Conservation (phyloP, 92 coral and sea anemone species). For the Epizoanthus stellaris region DNA sequence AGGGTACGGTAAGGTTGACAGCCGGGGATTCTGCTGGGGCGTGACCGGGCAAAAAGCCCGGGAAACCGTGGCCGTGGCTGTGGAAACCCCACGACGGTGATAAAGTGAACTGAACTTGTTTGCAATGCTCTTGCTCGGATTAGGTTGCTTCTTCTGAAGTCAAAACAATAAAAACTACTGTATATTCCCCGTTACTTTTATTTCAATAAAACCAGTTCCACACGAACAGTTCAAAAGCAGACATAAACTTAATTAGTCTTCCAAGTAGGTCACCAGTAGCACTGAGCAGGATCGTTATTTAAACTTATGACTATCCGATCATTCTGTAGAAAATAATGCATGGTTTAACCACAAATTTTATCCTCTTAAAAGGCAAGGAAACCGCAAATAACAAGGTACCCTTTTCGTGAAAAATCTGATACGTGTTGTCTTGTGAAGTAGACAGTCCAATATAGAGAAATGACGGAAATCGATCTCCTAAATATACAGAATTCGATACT, state of each 20-base stretch:
- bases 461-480: too few species aligned
- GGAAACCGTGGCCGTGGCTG: conserved; percentile 81
- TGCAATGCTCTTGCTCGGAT: background rate
- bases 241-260: conserved; percentile 23
- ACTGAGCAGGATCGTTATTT: conserved; percentile 20
- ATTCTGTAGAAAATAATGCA: conserved; percentile 43
- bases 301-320: conserved; percentile 51
- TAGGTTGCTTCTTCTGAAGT: background rate
- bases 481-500: too few species aligned
- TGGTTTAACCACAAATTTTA: conserved; percentile 53
- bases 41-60: conserved; percentile 81
- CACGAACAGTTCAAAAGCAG: conserved; percentile 8
- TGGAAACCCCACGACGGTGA: conserved; percentile 92
- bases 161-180: background rate
- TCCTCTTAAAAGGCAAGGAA: conserved; percentile 48
- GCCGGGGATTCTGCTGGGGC: conserved; percentile 80
- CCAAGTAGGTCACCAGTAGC: background rate
- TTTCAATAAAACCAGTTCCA: background rate
- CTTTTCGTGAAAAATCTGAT: conserved; percentile 47
- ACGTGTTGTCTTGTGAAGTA: conserved; percentile 17
- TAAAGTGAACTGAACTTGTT: conserved; percentile 25
- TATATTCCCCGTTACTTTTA: background rate
- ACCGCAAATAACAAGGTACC: conserved; percentile 46
- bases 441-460: conserved; percentile 22
- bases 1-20: conserved; percentile 68